Base-by-base conservation (phyloP, 2,888 invertebrate genomes). In the Eilema sororculum region DNA sequence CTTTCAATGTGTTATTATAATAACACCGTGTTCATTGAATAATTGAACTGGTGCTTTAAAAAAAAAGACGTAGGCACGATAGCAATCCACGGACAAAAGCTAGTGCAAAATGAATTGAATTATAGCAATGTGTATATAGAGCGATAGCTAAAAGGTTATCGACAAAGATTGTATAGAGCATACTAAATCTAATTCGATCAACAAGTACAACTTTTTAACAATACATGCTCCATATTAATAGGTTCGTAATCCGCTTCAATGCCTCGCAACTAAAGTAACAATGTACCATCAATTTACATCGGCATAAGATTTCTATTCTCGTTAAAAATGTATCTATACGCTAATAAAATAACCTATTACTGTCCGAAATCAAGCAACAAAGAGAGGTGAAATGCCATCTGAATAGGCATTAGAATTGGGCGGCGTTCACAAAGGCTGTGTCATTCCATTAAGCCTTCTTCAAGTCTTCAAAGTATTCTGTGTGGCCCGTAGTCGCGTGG, bases 391-490 rank as follows among this genome's bases (percentile, higher is more conserved):
- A 93, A 94, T 94, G 94, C 95, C 93, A 94, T 94, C 92, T 95
- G 93, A 95, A 95, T 95, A 92, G 94, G 94, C 95, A 94, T 94
- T 93, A 91, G 94, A 95, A 95, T 95, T 95, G 94, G 95, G 94
- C 95, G 95, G 95, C 93, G 90, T 87, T 89, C 86, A 94, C 95
- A 95, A 95, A 95, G 95, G 91, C 91, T 89, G 88, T 94, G 95
- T 95, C 95, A 95, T 94, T 94, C 94, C 91, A 95, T 95, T 95
- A 95, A 94, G 93, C 93, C 93, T 93, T 90, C 94, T 95, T 95
- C 91, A 93, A 92, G 91, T 88, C 87, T 91, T 90, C 90, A 90
- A 88, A 87, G 84, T 89, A 85, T 86, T 90, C 90, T 92, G 95
- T 94, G 94, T 94, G 95, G 93, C 92, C 91, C 89, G 87, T 87